Conservation (phyloP, 2,888 invertebrate species). For the Drosophila kanekoi region DNA sequence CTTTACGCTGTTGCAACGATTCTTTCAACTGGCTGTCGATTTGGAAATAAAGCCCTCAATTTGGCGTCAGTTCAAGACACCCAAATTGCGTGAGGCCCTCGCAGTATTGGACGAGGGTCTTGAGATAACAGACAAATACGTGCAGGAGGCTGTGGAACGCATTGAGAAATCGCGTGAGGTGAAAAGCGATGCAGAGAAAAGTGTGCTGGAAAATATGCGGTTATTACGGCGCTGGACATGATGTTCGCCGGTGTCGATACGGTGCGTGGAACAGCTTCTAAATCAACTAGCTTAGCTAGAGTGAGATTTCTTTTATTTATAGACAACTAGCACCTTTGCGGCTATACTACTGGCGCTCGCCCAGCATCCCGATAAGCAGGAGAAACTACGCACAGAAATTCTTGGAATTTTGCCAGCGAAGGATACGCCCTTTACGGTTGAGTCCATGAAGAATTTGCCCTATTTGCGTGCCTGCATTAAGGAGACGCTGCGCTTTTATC, state of each 20-base stretch:
- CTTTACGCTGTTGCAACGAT: slow-evolving; percentile 25
- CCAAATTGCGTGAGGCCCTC: slow-evolving; percentile 52
- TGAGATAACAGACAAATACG: slow-evolving; percentile 62
- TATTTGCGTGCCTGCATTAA: slow-evolving; percentile 91
- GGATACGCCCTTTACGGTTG: slow-evolving; percentile 83
- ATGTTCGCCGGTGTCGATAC: slow-evolving; percentile 90
- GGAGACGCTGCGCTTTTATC: slow-evolving; percentile 89
- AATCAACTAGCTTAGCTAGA: not conserved
- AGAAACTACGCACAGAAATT: slow-evolving; percentile 87
- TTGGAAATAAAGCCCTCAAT: slow-evolving; percentile 70
- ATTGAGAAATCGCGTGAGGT: slow-evolving; percentile 57
- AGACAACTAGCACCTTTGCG: slow-evolving; percentile 46
- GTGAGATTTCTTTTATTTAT: not conserved
- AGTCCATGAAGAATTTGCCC: slow-evolving; percentile 85
- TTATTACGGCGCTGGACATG: slow-evolving; percentile 89
- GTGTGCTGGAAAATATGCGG: slow-evolving; percentile 88
- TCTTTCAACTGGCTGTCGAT: slow-evolving; percentile 65
- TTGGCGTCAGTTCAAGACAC: slow-evolving; percentile 70
- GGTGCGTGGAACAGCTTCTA: slow-evolving; percentile 83
- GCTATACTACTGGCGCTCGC: slow-evolving; percentile 85
- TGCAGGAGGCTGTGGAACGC: slow-evolving; percentile 78
- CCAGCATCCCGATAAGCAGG: slow-evolving; percentile 88
- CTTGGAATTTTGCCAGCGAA: slow-evolving; percentile 83
- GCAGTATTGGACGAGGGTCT: slow-evolving; percentile 45
- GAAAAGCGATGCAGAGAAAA: slow-evolving; percentile 79